phyloP scores from a whole-genome alignment of 1,140 invertebrate species.

The Drosophila nigrodunni region DNA sequence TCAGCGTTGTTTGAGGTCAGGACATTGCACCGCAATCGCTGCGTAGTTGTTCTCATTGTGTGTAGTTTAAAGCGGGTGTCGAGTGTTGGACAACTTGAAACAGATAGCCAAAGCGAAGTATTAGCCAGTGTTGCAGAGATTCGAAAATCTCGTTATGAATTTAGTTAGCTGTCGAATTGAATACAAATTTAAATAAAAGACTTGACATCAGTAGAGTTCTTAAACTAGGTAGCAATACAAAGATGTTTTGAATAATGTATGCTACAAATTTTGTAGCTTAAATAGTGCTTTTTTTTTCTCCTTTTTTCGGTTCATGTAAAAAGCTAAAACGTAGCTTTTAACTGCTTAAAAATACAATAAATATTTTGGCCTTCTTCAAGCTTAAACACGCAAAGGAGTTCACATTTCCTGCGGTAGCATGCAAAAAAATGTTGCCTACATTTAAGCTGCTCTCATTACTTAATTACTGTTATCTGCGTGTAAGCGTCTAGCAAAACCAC shows the following conservation, averaged over 20 bases:
- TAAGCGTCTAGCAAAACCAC: conserved; percentile 45
- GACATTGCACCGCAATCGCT: conserved; percentile 63
- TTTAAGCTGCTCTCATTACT: conserved; percentile 40
- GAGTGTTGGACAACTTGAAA: conserved; percentile 50
- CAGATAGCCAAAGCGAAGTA: background rate
- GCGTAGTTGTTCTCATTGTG: conserved; percentile 14
- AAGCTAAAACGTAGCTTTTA: too few species aligned
- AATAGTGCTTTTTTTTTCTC: too few species aligned
- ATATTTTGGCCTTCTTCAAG: background rate
- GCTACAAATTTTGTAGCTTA: too few species aligned
- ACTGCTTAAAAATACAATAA: too few species aligned
- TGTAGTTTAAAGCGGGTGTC: conserved; percentile 3
- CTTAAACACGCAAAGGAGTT: background rate
- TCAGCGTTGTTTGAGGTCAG: conserved; percentile 64
- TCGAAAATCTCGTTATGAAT: background rate
- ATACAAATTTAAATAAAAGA: too few species aligned
- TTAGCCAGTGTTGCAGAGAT: background rate
- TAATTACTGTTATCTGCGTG: conserved; percentile 50
- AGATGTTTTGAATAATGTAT: too few species aligned
- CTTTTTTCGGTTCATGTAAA: too few species aligned
- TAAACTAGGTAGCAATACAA: too few species aligned
- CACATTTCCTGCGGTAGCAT: background rate
- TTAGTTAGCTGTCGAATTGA: too few species aligned
- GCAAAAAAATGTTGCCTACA: conserved; percentile 23
- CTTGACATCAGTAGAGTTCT: too few species aligned